phyloP scores from a whole-genome alignment of 2,113 vertebrate genomes.

The Centropus bengalensis region DNA sequence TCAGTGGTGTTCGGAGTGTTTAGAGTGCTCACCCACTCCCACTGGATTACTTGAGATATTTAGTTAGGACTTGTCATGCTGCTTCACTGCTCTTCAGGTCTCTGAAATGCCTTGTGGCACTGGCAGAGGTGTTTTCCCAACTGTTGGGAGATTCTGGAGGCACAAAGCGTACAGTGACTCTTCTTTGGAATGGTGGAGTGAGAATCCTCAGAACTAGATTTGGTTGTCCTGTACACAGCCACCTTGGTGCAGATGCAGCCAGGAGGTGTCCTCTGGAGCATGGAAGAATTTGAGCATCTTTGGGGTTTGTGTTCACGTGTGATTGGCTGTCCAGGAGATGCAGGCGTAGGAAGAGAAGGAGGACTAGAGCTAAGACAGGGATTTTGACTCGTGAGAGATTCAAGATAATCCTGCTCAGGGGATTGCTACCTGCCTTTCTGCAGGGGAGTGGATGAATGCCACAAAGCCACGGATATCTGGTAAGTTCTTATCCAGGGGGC shows the following conservation, averaged over 20 bases:
- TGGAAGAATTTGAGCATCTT: background rate
- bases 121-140: background rate
- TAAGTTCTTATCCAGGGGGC: background rate
- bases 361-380: background rate
- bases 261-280: background rate
- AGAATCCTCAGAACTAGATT: background rate
- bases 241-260: background rate
- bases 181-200: background rate
- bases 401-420: background rate
- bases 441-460: background rate
- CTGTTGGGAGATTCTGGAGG: background rate
- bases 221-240: background rate
- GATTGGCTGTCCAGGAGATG: background rate
- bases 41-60: background rate
- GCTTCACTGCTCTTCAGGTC: background rate
- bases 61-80: background rate
- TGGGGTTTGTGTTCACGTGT: background rate
- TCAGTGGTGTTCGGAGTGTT: rapidly evolving
- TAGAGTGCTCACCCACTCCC: background rate
- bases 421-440: background rate
- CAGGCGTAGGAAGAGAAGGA: background rate
- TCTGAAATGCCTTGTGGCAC: rapidly evolving
- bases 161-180: rapidly evolving
- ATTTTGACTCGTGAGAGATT: background rate
- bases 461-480: background rate